Evolutionary conservation across 2,797 vertebrate genomes (phyloP).

Genomic region (Oreochromis grahami): DNA sequence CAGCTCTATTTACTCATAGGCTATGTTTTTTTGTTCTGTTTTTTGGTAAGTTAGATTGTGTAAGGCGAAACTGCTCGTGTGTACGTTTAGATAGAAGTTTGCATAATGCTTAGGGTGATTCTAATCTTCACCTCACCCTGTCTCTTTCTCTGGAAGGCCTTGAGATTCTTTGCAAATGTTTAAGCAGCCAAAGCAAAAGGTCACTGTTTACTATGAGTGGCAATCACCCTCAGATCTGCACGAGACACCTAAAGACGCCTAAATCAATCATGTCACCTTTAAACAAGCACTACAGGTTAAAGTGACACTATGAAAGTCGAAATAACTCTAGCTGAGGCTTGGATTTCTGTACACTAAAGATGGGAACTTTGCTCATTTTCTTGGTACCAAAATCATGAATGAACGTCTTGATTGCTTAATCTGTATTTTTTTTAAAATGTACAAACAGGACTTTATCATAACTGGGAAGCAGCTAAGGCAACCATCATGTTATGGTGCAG

Average conservation of each 20-base stretch:
- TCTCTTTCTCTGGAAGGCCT: conserved; percentile 6
- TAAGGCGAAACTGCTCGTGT: background rate
- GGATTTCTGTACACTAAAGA: background rate
- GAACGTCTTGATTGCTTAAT: background rate
- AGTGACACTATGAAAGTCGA: background rate
- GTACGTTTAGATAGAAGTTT: background rate
- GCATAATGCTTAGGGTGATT: background rate
- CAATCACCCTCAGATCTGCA: background rate
- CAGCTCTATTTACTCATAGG: background rate
- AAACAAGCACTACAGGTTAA: background rate
- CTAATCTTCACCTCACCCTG: background rate
- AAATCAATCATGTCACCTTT: background rate
- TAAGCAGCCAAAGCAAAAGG: background rate
- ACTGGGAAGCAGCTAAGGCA: background rate
- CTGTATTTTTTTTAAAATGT: background rate
- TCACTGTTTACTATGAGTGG: background rate
- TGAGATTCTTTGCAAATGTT: conserved; percentile 36
- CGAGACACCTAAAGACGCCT: background rate
- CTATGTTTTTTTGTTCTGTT: background rate
- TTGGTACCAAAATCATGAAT: background rate
- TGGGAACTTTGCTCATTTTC: background rate
- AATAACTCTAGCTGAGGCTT: background rate
- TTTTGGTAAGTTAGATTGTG: background rate
- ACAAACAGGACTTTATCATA: background rate
- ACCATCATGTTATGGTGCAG: background rate